Evolutionary conservation across 2,113 vertebrate species (phyloP).

Genomic region (Piprites chloris): DNA sequence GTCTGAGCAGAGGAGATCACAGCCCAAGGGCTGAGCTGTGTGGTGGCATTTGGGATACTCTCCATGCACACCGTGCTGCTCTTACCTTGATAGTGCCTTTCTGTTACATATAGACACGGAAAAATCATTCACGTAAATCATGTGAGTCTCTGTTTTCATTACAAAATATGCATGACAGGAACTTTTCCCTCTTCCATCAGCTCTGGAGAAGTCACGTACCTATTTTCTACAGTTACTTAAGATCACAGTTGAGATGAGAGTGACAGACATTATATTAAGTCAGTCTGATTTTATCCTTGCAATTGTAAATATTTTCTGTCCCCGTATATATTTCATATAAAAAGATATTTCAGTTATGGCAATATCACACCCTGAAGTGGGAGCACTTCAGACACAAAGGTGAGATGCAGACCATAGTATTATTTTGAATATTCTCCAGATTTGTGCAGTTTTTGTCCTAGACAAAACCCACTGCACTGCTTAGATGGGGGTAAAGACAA

Average conservation of each 20-base stretch:
- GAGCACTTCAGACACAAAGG: not conserved
- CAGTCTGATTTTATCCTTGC: not conserved
- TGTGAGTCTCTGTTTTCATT: not conserved
- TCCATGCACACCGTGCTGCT: not conserved
- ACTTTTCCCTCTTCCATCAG: not conserved
- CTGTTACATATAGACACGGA: not conserved
- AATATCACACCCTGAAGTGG: not conserved
- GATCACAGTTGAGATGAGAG: not conserved
- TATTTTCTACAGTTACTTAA: not conserved
- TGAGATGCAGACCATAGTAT: not conserved
- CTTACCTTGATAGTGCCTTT: not conserved
- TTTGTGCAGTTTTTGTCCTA: not conserved
- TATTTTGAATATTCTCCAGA: not conserved
- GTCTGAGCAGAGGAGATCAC: not conserved
- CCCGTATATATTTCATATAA: not conserved
- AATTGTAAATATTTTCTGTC: not conserved
- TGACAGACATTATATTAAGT: not conserved
- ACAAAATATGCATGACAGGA: not conserved
- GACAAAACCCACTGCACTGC: not conserved
- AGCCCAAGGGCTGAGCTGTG: not conserved
- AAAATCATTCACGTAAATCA: not conserved
- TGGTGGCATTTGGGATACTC: not conserved
- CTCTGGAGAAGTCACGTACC: not conserved
- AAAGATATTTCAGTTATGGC: not conserved
- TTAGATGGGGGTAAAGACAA: not conserved